These are phyloP conservation scores for Tenebrio molitor DNA, from an alignment of 1,140 invertebrate species.

Conservation along the genomic window DNA sequence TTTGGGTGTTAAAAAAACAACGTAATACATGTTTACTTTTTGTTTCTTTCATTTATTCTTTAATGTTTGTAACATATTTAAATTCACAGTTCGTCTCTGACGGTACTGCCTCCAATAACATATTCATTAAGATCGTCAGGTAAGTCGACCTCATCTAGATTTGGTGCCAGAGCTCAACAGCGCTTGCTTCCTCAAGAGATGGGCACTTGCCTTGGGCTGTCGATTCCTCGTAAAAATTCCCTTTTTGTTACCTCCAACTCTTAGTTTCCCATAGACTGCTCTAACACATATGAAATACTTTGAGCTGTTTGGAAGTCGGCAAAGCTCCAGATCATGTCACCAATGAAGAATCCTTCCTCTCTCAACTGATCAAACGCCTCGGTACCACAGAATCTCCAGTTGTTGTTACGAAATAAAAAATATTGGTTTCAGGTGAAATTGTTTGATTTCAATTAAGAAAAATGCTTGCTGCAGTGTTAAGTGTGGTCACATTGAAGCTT, in stretches of 20 bases:
- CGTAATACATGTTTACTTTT: too few relatives aligned
- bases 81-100: constrained; percentile 12
- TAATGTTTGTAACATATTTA: too few relatives aligned
- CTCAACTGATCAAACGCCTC: constrained; percentile 90
- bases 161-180: constrained; percentile 77
- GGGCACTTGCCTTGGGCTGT: constrained; percentile 88
- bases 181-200: constrained; percentile 81
- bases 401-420: too few relatives aligned
- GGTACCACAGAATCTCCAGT: too few relatives aligned
- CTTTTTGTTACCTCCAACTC: constrained; percentile 91
- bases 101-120: constrained; percentile 47
- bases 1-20: too few relatives aligned
- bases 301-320: constrained; percentile 75
- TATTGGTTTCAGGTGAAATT: neutral
- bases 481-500: too few relatives aligned
- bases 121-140: constrained; percentile 69
- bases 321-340: constrained; percentile 99
- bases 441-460: too few relatives aligned
- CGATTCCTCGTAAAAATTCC: constrained; percentile 90
- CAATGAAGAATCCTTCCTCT: constrained; percentile 85
- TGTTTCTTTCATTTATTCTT: too few relatives aligned
- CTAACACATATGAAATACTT: constrained; percentile 54
- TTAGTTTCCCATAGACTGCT: constrained; percentile 50
- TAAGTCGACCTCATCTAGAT: constrained; percentile 69
- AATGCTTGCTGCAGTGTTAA: too few relatives aligned